Conservation (phyloP, 2,113 vertebrate genomes). For the Meriones unguiculatus region DNA sequence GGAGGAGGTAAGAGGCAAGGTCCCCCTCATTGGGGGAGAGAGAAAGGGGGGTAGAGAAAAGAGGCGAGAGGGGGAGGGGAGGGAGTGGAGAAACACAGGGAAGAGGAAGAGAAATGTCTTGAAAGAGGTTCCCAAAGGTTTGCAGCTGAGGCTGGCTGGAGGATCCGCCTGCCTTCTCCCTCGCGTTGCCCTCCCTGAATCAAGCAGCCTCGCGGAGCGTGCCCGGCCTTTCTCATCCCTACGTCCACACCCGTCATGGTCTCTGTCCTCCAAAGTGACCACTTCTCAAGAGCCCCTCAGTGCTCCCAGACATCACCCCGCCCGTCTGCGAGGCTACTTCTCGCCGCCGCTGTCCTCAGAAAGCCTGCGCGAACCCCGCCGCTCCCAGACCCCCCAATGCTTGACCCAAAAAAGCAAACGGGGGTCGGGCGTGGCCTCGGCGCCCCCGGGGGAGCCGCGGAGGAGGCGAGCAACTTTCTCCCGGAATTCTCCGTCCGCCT, state of each 20-base stretch:
- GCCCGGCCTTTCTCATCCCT: background rate
- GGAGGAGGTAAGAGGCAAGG: rapidly evolving
- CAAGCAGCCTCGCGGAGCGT: background rate
- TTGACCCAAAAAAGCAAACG: background rate
- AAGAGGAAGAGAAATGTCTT: background rate
- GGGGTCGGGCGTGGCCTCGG: background rate
- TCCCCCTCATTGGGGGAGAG: no score
- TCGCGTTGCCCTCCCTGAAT: background rate
- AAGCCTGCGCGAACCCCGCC: background rate
- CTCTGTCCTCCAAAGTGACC: background rate
- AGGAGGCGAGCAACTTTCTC: conserved; percentile 63
- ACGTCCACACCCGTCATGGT: background rate
- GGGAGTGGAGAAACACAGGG: no score
- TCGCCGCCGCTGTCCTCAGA: background rate
- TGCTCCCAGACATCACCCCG: background rate
- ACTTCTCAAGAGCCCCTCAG: background rate
- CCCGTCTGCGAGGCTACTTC: background rate
- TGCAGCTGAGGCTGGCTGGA: background rate
- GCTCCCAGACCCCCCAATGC: background rate
- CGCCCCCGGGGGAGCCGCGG: background rate
- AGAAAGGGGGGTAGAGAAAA: no score
- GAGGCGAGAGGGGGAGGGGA: background rate
- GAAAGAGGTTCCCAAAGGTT: background rate
- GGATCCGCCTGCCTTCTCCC: background rate
- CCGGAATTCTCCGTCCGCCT: conserved; percentile 73